phyloP scores from a whole-genome alignment of 2,888 invertebrate species.

The Clepsis dumicolana region DNA sequence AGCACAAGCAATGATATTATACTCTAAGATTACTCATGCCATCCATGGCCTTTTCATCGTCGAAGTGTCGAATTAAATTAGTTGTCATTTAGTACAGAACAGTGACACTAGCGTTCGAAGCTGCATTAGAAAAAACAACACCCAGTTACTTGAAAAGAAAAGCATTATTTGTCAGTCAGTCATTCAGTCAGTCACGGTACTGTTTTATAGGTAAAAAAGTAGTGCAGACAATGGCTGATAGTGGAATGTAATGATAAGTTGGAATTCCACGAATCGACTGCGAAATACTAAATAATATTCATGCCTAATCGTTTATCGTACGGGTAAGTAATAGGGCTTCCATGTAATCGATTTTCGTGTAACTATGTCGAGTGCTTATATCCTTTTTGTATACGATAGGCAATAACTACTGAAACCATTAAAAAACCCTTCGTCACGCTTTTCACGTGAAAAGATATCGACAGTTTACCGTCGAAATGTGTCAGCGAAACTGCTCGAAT shows the following conservation, averaged over 20 bases:
- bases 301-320: not conserved
- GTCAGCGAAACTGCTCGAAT: not conserved
- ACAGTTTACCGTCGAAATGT: not conserved
- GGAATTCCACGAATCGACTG: not conserved
- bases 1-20: too few species aligned
- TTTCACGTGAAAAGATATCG: not conserved
- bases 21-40: too few species aligned
- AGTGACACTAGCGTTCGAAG: too few species aligned
- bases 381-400: too few species aligned
- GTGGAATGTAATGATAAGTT: not conserved
- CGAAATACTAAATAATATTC: not conserved
- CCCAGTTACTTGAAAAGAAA: too few species aligned
- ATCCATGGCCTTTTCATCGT: too few species aligned
- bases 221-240: not conserved
- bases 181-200: not conserved
- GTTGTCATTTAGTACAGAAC: too few species aligned
- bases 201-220: not conserved
- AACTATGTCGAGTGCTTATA: not conserved
- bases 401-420: not conserved
- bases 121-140: too few species aligned
- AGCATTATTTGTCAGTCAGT: too few species aligned
- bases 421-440: not conserved
- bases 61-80: too few species aligned
- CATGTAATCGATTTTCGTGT: not conserved
- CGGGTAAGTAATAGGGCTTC: not conserved